Percentiles rank a stretch among this genome's conserved stretches.
Conservation (phyloP, 2,888 invertebrate species). For the Cremastinae sp. region DNA sequence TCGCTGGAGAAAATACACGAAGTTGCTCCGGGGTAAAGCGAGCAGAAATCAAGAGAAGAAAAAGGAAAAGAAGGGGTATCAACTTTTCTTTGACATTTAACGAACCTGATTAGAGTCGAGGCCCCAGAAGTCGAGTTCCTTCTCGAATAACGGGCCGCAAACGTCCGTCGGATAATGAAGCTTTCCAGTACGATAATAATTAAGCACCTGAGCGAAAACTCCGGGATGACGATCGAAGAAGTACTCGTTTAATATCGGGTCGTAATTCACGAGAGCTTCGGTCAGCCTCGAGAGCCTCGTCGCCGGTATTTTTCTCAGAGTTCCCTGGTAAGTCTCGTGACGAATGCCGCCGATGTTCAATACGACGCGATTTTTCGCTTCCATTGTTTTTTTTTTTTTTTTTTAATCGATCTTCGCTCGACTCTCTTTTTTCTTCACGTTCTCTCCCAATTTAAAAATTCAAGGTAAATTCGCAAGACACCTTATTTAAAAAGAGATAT, state of each 20-base stretch:
- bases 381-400: constrained; percentile 85
- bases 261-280: constrained; percentile 99
- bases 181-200: constrained; percentile 99
- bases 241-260: constrained; percentile 99
- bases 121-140: constrained; percentile 99
- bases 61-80: neutral
- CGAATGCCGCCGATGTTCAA: constrained; percentile 99
- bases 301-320: constrained; percentile 98
- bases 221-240: constrained; percentile 99
- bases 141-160: constrained; percentile 99
- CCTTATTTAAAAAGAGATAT: too few relatives aligned
- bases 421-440: neutral
- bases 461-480: too few relatives aligned
- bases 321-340: constrained; percentile 97
- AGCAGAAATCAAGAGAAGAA: neutral
- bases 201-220: constrained; percentile 97
- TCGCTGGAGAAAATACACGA: neutral
- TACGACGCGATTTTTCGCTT: constrained; percentile 98
- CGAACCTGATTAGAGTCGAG: constrained; percentile 98
- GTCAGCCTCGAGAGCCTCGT: constrained; percentile 95
- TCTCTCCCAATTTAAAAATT: too few relatives aligned
- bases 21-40: too few relatives aligned
- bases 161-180: constrained; percentile 99
- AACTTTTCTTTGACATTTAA: constrained; percentile 51
- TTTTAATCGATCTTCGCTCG: neutral